Percentiles rank a stretch among this genome's conserved stretches.
These are phyloP conservation scores for Sporophila hypoxantha DNA, from an alignment of 2,113 vertebrate genomes.

Conservation along the genomic window DNA sequence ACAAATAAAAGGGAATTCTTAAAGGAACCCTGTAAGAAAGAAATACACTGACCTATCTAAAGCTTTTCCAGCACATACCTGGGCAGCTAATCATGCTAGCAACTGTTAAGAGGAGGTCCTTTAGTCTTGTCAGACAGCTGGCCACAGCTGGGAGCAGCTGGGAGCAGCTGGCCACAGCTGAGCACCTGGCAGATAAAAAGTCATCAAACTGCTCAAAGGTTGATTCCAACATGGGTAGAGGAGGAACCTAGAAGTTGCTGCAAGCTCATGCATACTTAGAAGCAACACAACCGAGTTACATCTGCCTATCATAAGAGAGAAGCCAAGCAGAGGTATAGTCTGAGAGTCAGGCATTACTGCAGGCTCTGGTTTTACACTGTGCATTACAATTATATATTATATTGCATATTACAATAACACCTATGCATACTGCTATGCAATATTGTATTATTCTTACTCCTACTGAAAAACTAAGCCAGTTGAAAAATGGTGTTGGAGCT, in stretches of 20 bases:
- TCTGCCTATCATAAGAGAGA: background rate
- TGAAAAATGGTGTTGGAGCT: background rate
- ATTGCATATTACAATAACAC: background rate
- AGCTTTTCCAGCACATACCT: background rate
- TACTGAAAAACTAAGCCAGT: background rate
- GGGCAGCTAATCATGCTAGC: background rate
- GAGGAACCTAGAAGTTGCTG: background rate
- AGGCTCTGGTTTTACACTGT: background rate
- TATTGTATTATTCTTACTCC: background rate
- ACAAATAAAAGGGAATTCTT: background rate
- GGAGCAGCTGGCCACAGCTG: background rate
- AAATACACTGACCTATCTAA: background rate
- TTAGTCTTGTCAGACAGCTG: background rate
- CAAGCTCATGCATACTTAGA: background rate
- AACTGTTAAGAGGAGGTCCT: background rate
- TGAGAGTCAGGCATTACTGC: too few relatives aligned
- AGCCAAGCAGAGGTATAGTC: background rate
- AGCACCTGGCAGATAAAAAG: background rate
- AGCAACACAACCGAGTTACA: background rate
- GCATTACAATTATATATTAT: background rate
- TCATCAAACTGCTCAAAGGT: background rate
- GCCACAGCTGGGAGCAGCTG: background rate
- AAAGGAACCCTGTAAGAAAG: background rate
- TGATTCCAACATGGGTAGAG: background rate
- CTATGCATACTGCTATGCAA: background rate